Evolutionary conservation across 2,888 invertebrate genomes (phyloP).

Genomic region (Boloria selene): DNA sequence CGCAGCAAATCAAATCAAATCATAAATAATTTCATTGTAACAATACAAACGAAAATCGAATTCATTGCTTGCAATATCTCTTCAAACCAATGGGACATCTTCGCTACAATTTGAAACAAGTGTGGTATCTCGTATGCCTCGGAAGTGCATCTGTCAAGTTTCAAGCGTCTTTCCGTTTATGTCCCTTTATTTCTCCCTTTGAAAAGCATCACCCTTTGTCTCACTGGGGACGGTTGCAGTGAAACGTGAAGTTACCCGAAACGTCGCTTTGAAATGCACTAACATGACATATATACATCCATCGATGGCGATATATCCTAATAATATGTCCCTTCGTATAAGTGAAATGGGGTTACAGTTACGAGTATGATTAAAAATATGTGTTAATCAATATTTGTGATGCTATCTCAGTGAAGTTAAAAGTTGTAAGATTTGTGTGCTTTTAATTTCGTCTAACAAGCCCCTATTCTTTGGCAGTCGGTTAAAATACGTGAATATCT

Average conservation of each 20-base stretch:
- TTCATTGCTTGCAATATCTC: background rate
- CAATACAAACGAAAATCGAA: no score
- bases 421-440: no score
- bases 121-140: slow-evolving; percentile 15
- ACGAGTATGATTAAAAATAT: no score
- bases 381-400: no score
- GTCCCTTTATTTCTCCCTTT: slow-evolving; percentile 34
- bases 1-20: no score
- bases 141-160: slow-evolving; percentile 37
- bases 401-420: no score
- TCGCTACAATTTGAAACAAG: slow-evolving; percentile 4
- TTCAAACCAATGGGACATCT: background rate
- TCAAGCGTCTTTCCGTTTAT: slow-evolving; percentile 37
- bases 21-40: no score
- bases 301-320: background rate
- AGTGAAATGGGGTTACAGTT: no score
- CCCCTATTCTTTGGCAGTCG: no score
- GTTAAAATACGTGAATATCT: no score
- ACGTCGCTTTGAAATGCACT: slow-evolving; percentile 27
- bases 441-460: no score
- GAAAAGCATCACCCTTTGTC: slow-evolving; percentile 32
- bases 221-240: slow-evolving; percentile 31
- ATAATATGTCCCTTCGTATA: background rate
- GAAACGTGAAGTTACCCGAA: slow-evolving; percentile 36
- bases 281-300: slow-evolving; percentile 15